Base-by-base conservation (phyloP, 2,888 invertebrate genomes). In the Clivina fossor region DNA sequence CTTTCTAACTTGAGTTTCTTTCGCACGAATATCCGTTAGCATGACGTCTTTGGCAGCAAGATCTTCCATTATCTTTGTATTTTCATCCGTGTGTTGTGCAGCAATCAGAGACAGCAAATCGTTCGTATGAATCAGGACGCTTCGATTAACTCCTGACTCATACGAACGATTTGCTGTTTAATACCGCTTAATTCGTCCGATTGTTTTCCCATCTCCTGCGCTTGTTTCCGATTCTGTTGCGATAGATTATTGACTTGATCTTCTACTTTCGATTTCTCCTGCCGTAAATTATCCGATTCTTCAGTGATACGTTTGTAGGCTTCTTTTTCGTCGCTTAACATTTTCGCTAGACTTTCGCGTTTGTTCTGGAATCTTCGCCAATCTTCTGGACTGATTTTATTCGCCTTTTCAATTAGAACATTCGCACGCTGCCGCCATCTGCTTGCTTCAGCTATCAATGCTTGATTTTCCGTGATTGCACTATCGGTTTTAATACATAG, bases 341-440 rank as follows among this genome's bases (percentile, higher is more conserved):
- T 81, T 71, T 89, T 90, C 15, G 86, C 85, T 3, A 90, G 75
- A 66, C 84, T 87, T 71, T 92, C 90, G 22, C 90, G 81, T 72
- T 91, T 91, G 13, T 82, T 82, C 72, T 90, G 90, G 20, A 92
- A 74, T 46, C 89, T 83, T 67, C 91, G 90, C 82, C 92, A 90
- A 72, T 96, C 95, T 71, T 96, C 95, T 0, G 95, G 93, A 67
- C 88, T 91, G 15, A 90, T 87, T 71, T 91, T 88, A 69, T 93
- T 93, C 2, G 90, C 88, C 69, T 93, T 87, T 73, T 96, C 95
- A 2, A 95, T 86, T 54, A 96, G 78, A 58, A 87, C 83, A 69
- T 91, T 91, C 0, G 93, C 90, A 64, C 95, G 80, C 62, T 86
- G 86, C 60, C 89, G 78, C 90, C 95, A 96, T 63, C 90, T 82